A percentile compares a stretch with the other conserved stretches of the same genome.
Conservation (phyloP, 1,140 invertebrate genomes). For the Ips typographus region DNA sequence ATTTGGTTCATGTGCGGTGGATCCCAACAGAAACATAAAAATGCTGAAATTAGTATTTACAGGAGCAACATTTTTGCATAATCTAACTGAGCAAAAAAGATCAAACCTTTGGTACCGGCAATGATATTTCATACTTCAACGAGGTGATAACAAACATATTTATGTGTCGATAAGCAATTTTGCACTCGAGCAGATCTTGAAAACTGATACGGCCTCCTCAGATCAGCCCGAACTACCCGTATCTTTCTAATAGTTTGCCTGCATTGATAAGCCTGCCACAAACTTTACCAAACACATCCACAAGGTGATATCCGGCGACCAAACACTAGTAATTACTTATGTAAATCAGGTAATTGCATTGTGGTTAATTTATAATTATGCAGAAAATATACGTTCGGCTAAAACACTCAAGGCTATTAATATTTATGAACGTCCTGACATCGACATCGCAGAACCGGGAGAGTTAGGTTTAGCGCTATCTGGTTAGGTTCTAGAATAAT, state of each 20-base stretch:
- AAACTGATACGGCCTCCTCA: too few relatives aligned
- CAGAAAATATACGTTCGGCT: constrained; percentile 30
- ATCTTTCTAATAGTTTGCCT: too few relatives aligned
- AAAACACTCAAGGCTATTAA: constrained; percentile 34
- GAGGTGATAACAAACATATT: too few relatives aligned
- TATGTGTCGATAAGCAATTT: too few relatives aligned
- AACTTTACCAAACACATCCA: not conserved
- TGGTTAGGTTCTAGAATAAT: constrained; percentile 4
- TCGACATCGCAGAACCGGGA: constrained; percentile 2
- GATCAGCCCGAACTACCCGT: too few relatives aligned
- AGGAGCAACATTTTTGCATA: constrained; percentile 26
- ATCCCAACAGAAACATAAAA: constrained; percentile 9
- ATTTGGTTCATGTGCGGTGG: constrained; percentile 16
- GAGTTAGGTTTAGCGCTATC: constrained; percentile 10
- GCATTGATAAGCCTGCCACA: not conserved
- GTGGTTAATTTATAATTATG: constrained; percentile 38
- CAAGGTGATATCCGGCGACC: constrained; percentile 29
- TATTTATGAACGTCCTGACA: constrained; percentile 32
- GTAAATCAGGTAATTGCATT: constrained; percentile 37
- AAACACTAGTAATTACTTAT: constrained; percentile 40
- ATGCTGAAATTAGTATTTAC: constrained; percentile 31
- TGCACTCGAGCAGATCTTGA: too few relatives aligned
- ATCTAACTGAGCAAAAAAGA: not conserved
- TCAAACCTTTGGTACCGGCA: too few relatives aligned
- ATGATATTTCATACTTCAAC: too few relatives aligned